Evolutionary conservation across 2,888 invertebrate species (phyloP), one percentile per base, ranked within the genome.

Genomic region (Polydrusus cervinus): DNA sequence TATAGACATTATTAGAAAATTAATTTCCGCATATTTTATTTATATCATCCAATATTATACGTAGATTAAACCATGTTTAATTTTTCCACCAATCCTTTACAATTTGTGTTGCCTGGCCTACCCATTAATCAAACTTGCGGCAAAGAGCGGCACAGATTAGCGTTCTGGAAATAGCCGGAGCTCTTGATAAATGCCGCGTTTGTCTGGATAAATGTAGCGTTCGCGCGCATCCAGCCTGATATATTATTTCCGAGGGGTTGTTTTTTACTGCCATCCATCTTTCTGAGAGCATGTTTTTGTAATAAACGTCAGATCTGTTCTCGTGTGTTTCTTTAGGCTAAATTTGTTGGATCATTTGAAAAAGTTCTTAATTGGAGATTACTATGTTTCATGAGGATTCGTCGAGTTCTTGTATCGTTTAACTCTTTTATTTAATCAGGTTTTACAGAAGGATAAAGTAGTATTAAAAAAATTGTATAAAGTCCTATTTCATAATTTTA

Each of bases 221-320:
- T 82, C 80, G 82, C 80, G 81, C 81, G 81, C 83, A 82, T 83
- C 83, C 80, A 82, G 79, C 79, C 81, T 84, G 85, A 85, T 84
- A 83, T 84, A 85, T 84, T 81, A 84, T 84, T 84, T 84, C 84
- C 84, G 84, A 84, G 84, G 82, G 82, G 82, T 81, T 82, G 81
- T 83, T 82, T 83, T 83, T 82, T 80, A 79, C 70, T 66, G 74
- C 79, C 79, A 83, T 84, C 82, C 80, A 82, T 83, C 83, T 83
- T 80, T 75, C 79, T 79, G 79, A 61, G 72, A 69, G 79, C 82
- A 82, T 81, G 81, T 82, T 81, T 80, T 81, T 74, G 82, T 82
- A 83, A 82, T 83, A 84, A 83, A 83, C 81, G 79, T 82, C 76
- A 66, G 60, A 82, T 80, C 71, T 64, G 71, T 71, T 75, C 61